Percentiles rank a stretch among this genome's conserved stretches.
Conservation (phyloP, 2,797 vertebrate species). For the Crenuchus spilurus region DNA sequence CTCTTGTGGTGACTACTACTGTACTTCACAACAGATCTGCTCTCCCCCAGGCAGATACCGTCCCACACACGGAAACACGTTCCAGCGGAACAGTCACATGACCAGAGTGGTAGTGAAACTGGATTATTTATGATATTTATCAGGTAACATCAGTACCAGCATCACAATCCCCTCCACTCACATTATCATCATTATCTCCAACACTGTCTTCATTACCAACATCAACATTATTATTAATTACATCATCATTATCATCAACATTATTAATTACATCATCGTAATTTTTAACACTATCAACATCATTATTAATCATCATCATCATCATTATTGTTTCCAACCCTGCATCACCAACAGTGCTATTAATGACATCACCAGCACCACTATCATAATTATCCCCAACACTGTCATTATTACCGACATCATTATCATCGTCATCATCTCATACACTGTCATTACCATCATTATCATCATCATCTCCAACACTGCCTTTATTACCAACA, state of each 20-base stretch:
- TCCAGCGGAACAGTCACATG: not conserved
- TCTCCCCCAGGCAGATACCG: slow-evolving; percentile 32
- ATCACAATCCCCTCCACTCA: not conserved
- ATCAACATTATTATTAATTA: not conserved
- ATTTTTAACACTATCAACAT: not conserved
- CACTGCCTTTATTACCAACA: too few relatives aligned
- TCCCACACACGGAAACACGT: not conserved
- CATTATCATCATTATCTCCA: not conserved
- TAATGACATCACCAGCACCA: not conserved
- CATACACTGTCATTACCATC: not conserved
- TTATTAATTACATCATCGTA: not conserved
- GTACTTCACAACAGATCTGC: not conserved
- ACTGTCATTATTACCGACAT: not conserved
- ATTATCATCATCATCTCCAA: not conserved
- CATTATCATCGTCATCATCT: not conserved
- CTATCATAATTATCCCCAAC: not conserved
- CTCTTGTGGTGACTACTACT: too few relatives aligned
- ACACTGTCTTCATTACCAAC: not conserved
- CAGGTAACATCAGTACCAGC: not conserved
- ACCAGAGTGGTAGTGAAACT: not conserved
- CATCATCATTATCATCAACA: not conserved
- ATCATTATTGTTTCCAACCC: not conserved
- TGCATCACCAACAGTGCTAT: not conserved
- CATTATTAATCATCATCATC: not conserved
- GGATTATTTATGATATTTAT: not conserved